Conservation (phyloP, 1,140 invertebrate species). For the Zaprionus davidi region DNA sequence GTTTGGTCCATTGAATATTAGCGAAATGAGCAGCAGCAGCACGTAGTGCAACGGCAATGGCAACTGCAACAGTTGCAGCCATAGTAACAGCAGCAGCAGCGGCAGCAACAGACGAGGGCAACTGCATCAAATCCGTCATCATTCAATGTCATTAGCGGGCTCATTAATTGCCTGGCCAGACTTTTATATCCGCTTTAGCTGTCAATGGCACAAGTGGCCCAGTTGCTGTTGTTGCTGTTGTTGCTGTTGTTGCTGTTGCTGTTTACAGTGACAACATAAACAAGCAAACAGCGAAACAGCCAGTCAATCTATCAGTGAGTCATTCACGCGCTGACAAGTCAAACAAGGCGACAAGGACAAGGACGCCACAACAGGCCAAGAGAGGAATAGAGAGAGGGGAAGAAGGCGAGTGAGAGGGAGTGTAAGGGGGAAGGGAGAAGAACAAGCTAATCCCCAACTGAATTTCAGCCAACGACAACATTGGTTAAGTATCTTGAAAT, state of each 20-base stretch:
- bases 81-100: constrained; percentile 4
- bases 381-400: background rate
- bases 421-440: background rate
- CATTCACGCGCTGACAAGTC: constrained; percentile 73
- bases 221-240: constrained; percentile 7
- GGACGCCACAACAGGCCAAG: constrained; percentile 29
- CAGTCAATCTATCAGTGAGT: constrained; percentile 69
- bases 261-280: constrained; percentile 62
- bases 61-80: constrained; percentile 9
- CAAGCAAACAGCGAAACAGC: constrained; percentile 44
- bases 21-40: constrained; percentile 53
- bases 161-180: constrained; percentile 74
- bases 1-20: constrained; percentile 23
- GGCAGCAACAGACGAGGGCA: constrained; percentile 11
- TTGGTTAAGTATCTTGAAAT: constrained; percentile 77
- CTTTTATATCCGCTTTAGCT: constrained; percentile 63
- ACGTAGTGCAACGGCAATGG: background rate
- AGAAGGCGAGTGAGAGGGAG: background rate
- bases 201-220: constrained; percentile 52
- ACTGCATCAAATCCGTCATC: constrained; percentile 54
- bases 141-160: constrained; percentile 66
- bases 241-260: constrained; percentile 4
- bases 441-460: constrained; percentile 66
- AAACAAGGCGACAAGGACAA: constrained; percentile 71
- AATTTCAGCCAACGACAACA: constrained; percentile 63